Percentiles rank a stretch among this genome's conserved stretches.
These are phyloP conservation scores for Caenorhabditis doughertyi DNA, from an alignment of 2,888 invertebrate species.

Conservation along the genomic window DNA sequence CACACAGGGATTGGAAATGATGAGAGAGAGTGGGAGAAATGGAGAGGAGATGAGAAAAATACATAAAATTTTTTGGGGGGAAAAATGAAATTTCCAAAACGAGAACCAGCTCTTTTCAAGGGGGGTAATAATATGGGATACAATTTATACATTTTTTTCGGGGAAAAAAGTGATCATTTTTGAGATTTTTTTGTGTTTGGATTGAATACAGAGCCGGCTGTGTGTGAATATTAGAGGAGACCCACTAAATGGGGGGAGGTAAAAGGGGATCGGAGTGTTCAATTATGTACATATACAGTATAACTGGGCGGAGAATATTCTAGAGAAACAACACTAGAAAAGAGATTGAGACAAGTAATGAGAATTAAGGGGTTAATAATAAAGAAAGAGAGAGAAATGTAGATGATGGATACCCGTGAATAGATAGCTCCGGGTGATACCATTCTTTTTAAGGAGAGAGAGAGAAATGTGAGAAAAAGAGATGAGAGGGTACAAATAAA, in stretches of 20 bases:
- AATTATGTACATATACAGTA: constrained; percentile 54
- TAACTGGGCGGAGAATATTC: not conserved
- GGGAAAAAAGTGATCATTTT: constrained; percentile 25
- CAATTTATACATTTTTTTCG: constrained; percentile 1
- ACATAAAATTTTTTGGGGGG: not conserved
- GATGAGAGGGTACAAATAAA: constrained; percentile 1
- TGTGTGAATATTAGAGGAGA: constrained; percentile 41
- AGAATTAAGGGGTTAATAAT: not conserved
- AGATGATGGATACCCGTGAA: constrained; percentile 6
- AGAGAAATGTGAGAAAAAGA: not conserved
- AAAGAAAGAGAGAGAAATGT: not conserved
- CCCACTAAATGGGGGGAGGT: constrained; percentile 18
- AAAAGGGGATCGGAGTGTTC: constrained; percentile 5
- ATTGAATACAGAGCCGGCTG: constrained; percentile 58
- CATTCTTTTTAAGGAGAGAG: not conserved
- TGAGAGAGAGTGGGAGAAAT: too few species aligned
- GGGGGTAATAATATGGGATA: not conserved
- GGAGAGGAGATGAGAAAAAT: too few species aligned
- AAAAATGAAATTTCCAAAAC: constrained; percentile 12
- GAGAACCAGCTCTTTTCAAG: constrained; percentile 54
- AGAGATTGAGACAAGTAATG: too few species aligned
- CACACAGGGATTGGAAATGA: too few species aligned
- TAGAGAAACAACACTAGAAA: constrained; percentile 24
- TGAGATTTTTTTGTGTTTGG: constrained; percentile 22
- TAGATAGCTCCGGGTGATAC: constrained; percentile 19